Evolutionary conservation across 1,140 invertebrate species (phyloP).

Genomic region (Neodiprion lecontei): DNA sequence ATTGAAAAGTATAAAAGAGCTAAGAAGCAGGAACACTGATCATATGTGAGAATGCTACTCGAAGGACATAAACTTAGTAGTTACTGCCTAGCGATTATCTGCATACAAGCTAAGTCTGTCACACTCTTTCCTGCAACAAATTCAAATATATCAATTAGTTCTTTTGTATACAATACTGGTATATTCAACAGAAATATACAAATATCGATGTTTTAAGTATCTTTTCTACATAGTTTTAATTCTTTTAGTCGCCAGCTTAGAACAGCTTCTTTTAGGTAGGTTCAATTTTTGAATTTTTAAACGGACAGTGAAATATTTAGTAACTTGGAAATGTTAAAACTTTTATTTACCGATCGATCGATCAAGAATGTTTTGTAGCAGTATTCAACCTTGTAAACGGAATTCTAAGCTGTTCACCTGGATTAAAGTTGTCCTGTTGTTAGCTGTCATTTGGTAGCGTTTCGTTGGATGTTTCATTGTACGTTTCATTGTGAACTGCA

Average conservation of each 20-base stretch:
- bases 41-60: constrained; percentile 27
- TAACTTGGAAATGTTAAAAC: no score
- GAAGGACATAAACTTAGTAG: constrained; percentile 33
- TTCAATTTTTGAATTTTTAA: no score
- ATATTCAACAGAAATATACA: no score
- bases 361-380: no score
- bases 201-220: no score
- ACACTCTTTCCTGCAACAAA: constrained; percentile 14
- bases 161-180: no score
- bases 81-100: constrained; percentile 33
- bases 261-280: no score
- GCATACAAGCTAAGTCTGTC: constrained; percentile 31
- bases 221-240: no score
- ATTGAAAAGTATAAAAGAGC: constrained; percentile 32
- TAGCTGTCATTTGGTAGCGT: constrained; percentile 55
- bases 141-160: not conserved
- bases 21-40: constrained; percentile 40
- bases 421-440: constrained; percentile 39
- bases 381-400: no score
- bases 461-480: constrained; percentile 48
- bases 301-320: no score
- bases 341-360: no score
- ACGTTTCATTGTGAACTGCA: constrained; percentile 41
- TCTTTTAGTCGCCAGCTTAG: no score
- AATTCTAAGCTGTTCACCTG: not conserved